Evolutionary conservation across 2,113 vertebrate species (phyloP).

Genomic region (Pollachius pollachius): DNA sequence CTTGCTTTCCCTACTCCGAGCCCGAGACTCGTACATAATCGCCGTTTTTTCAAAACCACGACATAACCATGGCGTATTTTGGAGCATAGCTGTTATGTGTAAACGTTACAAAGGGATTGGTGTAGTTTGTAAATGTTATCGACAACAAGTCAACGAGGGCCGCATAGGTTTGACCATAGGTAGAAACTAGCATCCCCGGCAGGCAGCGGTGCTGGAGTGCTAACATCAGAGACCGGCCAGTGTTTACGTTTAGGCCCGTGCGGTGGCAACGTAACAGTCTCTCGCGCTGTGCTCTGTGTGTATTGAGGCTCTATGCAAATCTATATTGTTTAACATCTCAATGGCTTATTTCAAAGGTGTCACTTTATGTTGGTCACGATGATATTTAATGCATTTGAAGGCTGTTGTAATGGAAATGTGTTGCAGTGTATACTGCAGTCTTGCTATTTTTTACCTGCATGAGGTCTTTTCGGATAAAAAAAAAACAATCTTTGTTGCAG

Average conservation of each 20-base stretch:
- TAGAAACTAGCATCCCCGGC: conserved; percentile 55
- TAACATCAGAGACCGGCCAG: conserved; percentile 27
- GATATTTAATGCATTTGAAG: too few relatives aligned
- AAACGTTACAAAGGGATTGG: not conserved
- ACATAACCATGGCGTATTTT: too few relatives aligned
- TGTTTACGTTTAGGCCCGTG: conserved; percentile 47
- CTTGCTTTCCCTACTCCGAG: conserved; percentile 26
- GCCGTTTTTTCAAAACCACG: too few relatives aligned
- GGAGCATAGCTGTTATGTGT: not conserved
- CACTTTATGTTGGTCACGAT: too few relatives aligned
- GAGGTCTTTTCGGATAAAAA: not conserved
- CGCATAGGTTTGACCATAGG: conserved; percentile 47
- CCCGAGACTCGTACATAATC: conserved; percentile 1
- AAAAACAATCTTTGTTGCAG: not conserved
- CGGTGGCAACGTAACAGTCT: not conserved
- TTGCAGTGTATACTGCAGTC: too few relatives aligned
- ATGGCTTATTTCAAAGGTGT: too few relatives aligned
- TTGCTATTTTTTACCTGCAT: not conserved
- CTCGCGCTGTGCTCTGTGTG: too few relatives aligned
- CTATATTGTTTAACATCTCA: too few relatives aligned
- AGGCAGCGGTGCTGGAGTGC: conserved; percentile 52
- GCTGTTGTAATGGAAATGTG: too few relatives aligned
- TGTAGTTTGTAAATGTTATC: conserved; percentile 19
- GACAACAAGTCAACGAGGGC: conserved; percentile 37
- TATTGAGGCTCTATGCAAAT: too few relatives aligned